These are phyloP conservation scores for Erythrolamprus reginae DNA, from an alignment of 2,113 vertebrate species.

Conservation along the genomic window DNA sequence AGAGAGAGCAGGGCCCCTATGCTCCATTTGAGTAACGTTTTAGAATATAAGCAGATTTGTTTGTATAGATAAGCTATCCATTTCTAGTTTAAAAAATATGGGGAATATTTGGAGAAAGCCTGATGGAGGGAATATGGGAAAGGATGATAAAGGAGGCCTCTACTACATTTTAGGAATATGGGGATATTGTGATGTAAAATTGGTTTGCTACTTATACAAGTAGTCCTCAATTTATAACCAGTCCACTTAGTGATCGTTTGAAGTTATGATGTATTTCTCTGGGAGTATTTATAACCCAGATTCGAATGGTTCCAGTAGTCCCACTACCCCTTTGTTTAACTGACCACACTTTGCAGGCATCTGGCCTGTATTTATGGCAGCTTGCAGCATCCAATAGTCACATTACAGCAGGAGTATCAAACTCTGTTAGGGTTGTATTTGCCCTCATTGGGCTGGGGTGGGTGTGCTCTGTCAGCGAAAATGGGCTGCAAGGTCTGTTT, in stretches of 20 bases:
- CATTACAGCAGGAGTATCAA: neutral
- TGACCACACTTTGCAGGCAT: neutral
- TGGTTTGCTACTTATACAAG: neutral
- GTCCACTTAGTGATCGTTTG: neutral
- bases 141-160: neutral
- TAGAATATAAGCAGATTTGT: neutral
- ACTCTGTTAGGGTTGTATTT: too few relatives aligned
- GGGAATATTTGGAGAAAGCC: neutral
- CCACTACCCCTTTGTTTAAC: neutral
- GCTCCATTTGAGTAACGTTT: neutral
- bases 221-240: neutral
- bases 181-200: neutral
- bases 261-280: neutral
- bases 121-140: neutral
- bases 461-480: too few relatives aligned
- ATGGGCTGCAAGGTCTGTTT: too few relatives aligned
- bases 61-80: neutral
- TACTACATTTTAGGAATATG: too few relatives aligned
- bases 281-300: neutral
- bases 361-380: neutral
- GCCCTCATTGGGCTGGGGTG: too few relatives aligned
- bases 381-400: neutral
- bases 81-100: neutral
- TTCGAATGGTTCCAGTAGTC: neutral
- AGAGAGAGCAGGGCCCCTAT: neutral